These are phyloP conservation scores for Chymomyza procnemis DNA, from an alignment of 2,888 invertebrate genomes.

Conservation along the genomic window DNA sequence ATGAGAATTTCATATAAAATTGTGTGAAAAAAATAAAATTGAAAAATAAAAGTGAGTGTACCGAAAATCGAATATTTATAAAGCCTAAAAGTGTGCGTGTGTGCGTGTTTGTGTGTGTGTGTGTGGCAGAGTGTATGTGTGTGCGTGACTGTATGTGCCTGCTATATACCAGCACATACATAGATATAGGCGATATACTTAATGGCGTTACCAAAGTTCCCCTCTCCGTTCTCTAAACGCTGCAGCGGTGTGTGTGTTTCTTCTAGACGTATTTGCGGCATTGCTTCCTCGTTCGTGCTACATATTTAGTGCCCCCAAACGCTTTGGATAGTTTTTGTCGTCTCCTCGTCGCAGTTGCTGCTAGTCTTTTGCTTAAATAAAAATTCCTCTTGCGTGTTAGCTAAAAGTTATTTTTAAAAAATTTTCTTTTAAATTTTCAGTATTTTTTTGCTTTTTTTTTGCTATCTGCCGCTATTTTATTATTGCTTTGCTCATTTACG, in stretches of 20 bases:
- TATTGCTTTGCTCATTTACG: conserved; percentile 39
- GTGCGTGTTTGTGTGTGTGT: conserved; percentile 2
- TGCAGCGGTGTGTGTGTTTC: conserved; percentile 5
- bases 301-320: conserved; percentile 34
- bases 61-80: neutral
- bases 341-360: conserved; percentile 37
- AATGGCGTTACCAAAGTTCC: conserved; percentile 8
- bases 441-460: conserved; percentile 36
- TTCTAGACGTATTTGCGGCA: conserved; percentile 27
- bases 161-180: neutral
- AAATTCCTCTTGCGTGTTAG: conserved; percentile 77
- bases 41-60: neutral
- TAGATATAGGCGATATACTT: conserved; percentile 3
- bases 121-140: neutral
- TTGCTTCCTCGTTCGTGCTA: conserved; percentile 50
- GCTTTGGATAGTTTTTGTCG: conserved; percentile 51
- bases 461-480: neutral
- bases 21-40: neutral
- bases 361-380: conserved; percentile 63
- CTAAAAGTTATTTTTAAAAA: conserved; percentile 78
- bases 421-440: conserved; percentile 47
- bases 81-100: neutral
- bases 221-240: neutral
- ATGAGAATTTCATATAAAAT: conserved; percentile 34
- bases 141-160: neutral